These are phyloP conservation scores for Leucopternis melanops DNA, from an alignment of 2,113 vertebrate species.

Conservation along the genomic window DNA sequence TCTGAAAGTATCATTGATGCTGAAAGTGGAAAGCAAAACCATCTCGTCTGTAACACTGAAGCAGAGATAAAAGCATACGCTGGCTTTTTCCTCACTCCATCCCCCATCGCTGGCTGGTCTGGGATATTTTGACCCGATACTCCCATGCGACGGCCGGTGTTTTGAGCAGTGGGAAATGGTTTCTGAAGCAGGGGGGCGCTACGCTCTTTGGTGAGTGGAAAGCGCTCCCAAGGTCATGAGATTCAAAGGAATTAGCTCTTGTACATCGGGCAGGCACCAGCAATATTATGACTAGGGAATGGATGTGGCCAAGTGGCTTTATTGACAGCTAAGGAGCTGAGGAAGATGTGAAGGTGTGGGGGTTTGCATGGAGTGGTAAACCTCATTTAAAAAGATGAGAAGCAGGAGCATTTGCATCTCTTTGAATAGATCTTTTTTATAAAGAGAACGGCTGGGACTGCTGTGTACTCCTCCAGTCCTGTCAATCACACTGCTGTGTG, in stretches of 20 bases:
- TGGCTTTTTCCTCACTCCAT: not conserved
- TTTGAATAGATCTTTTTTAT: not conserved
- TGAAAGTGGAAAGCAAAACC: not conserved
- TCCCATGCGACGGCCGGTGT: fast-evolving
- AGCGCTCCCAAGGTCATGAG: not conserved
- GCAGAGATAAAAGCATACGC: not conserved
- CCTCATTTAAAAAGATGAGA: slow-evolving; percentile 11
- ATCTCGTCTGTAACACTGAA: not conserved
- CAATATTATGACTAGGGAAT: not conserved
- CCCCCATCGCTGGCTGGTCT: not conserved
- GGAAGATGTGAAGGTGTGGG: not conserved
- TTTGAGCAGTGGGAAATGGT: not conserved
- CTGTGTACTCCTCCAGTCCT: not conserved
- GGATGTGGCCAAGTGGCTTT: not conserved
- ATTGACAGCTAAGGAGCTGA: not conserved
- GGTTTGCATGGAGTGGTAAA: not conserved
- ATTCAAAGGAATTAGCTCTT: not conserved
- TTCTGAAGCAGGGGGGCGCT: not conserved
- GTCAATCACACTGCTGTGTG: not conserved
- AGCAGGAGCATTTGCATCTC: not conserved
- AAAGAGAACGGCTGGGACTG: not conserved
- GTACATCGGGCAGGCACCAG: not conserved
- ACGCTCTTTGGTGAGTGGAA: not conserved
- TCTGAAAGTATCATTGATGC: not conserved
- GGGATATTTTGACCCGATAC: not conserved